Evolutionary conservation across 2,888 invertebrate species (phyloP).

Genomic region (Tillus elongatus): DNA sequence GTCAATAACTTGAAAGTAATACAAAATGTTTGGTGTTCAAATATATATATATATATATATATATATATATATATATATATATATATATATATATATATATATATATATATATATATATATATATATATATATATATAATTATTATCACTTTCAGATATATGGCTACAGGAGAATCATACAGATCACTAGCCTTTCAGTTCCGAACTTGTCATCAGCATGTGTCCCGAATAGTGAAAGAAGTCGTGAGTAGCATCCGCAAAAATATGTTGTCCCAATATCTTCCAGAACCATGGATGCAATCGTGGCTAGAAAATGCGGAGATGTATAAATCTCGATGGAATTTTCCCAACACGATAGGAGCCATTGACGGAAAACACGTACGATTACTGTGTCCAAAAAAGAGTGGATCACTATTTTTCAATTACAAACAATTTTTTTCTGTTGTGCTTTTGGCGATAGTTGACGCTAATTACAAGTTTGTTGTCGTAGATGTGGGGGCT

Average conservation of each 20-base stretch:
- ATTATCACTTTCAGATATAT: no score
- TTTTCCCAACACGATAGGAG: conserved; percentile 7
- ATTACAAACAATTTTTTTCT: conserved; percentile 18
- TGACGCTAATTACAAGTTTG: conserved; percentile 8
- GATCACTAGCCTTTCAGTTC: no score
- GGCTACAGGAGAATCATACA: no score
- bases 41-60: no score
- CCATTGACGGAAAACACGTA: conserved; percentile 11
- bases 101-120: no score
- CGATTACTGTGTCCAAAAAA: conserved; percentile 11
- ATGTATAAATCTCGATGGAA: neutral
- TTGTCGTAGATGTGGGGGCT: conserved; percentile 11
- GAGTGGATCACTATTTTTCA: conserved; percentile 15
- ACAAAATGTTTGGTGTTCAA: no score
- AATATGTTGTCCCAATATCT: neutral
- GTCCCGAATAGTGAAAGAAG: conserved; percentile 5
- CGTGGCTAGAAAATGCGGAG: conserved; percentile 4
- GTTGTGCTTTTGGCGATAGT: conserved; percentile 10
- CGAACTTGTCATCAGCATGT: no score
- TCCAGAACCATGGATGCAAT: neutral
- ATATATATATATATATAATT: no score
- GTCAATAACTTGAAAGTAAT: no score
- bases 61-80: no score
- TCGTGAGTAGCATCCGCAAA: neutral
- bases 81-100: no score